Base-by-base conservation (phyloP, 2,888 invertebrate genomes). In the Heliothis peltigera region DNA sequence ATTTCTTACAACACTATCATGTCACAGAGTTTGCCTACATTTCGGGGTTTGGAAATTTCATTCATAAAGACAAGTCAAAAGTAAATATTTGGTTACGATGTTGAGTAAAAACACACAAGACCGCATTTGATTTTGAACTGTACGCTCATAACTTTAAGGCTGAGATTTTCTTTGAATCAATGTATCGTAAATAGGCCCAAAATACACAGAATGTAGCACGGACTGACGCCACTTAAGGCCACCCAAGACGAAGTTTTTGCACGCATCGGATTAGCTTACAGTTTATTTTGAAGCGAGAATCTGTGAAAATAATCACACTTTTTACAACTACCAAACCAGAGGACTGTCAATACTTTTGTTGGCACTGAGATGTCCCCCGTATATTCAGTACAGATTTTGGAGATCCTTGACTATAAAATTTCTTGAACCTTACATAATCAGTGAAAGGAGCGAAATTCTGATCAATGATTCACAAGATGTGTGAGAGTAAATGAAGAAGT, bases 191-290 rank as follows among this genome's bases (percentile, higher is more conserved):
- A 88, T 86, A 84, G 77, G 77, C 82, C 77, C 87, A 86, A 86
- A 87, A 85, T 84, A 91, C 86, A 90, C 88, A 91, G 85, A 89
- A 89, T 90, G 91, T 90, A 86, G 90, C 89, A 87, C 85, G 84
- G 85, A 81, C 85, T 90, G 89, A 93, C 93, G 93, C 93, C 93
- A 93, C 92, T 89, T 86, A 78, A 84, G 94, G 88, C 94, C 94
- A 94, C 94, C 94, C 94, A 94, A 88, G 92, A 64, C 35, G 92
- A 79, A 52, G 75, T 90, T 91, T 93, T 93, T 92, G 92, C 89
- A 87, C 84, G 78, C 76, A 66, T 65, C 69, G 80, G 85, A 89
- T 89, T 88, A 88, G 84, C 84, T 84, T 82, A 83, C 74, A 87
- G 89, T 89, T 89, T 92, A 86, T 88, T 89, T 91, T 88, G 83